A percentile compares a stretch with the other conserved stretches of the same genome.
Evolutionary conservation across 2,797 vertebrate species (phyloP).

Genomic region (Mallotus villosus): DNA sequence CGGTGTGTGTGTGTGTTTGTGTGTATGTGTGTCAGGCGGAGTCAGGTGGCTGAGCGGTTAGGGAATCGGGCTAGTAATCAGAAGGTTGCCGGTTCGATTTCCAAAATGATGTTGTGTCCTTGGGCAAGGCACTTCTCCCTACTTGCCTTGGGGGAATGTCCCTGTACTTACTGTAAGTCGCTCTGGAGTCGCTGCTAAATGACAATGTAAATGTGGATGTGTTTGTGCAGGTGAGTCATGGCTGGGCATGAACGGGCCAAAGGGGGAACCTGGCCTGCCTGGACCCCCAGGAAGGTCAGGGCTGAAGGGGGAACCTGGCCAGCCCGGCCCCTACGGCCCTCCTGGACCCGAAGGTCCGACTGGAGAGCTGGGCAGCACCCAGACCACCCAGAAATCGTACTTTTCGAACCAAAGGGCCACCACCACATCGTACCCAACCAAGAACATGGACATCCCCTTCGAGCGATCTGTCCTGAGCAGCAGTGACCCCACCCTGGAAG

Average conservation of each 20-base stretch:
- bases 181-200: too few relatives aligned
- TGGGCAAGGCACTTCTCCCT: too few relatives aligned
- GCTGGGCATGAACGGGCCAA: constrained; percentile 51
- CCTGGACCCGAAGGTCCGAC: constrained; percentile 12
- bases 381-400: constrained; percentile 44
- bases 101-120: too few relatives aligned
- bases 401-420: constrained; percentile 70
- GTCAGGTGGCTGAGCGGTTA: too few relatives aligned
- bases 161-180: too few relatives aligned
- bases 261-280: constrained; percentile 58
- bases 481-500: constrained; percentile 7
- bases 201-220: too few relatives aligned
- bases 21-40: too few relatives aligned
- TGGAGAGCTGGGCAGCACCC: constrained; percentile 63
- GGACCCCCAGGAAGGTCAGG: constrained; percentile 79
- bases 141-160: too few relatives aligned
- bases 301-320: constrained; percentile 59
- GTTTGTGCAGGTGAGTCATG: constrained; percentile 42
- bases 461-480: constrained; percentile 38
- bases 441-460: constrained; percentile 66
- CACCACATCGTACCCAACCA: fast-evolving
- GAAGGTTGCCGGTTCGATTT: too few relatives aligned
- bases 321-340: constrained; percentile 39
- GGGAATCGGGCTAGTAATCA: too few relatives aligned
- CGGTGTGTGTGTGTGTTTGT: constrained; percentile 2